These are phyloP conservation scores for Sapajus apella DNA, from an alignment of 2,113 vertebrate genomes.

Conservation along the genomic window DNA sequence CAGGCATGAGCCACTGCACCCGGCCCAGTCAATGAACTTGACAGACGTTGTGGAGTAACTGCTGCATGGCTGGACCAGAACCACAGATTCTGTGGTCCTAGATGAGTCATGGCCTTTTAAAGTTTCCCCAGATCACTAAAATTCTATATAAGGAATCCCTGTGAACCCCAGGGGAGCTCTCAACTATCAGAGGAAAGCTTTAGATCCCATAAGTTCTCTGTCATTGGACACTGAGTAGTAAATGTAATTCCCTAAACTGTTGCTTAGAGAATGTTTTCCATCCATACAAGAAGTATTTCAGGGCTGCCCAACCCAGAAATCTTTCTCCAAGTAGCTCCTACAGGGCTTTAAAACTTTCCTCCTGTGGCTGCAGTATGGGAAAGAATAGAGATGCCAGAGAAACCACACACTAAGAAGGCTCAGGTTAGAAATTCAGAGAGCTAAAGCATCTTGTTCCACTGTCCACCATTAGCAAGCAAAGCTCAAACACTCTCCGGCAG, in stretches of 20 bases:
- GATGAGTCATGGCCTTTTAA: background rate
- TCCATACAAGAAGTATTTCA: background rate
- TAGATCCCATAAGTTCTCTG: background rate
- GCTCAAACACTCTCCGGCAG: background rate
- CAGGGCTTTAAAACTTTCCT: conserved; percentile 34
- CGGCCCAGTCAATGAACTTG: background rate
- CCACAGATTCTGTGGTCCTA: background rate
- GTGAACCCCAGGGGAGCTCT: background rate
- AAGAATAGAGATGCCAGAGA: background rate
- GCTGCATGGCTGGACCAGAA: background rate
- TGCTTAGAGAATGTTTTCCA: background rate
- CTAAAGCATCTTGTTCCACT: background rate
- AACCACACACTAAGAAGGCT: background rate
- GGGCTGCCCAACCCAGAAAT: background rate
- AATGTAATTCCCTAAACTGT: background rate
- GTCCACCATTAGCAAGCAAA: background rate
- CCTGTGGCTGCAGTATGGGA: background rate
- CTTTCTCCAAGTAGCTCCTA: background rate
- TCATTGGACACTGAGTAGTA: background rate
- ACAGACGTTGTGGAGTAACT: background rate
- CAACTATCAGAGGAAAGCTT: background rate
- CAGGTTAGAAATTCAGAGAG: background rate
- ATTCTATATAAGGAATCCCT: background rate
- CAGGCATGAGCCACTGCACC: no score
- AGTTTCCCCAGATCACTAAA: background rate